phyloP scores from a whole-genome alignment of 2,888 invertebrate genomes.

The Hypsopygia costalis region DNA sequence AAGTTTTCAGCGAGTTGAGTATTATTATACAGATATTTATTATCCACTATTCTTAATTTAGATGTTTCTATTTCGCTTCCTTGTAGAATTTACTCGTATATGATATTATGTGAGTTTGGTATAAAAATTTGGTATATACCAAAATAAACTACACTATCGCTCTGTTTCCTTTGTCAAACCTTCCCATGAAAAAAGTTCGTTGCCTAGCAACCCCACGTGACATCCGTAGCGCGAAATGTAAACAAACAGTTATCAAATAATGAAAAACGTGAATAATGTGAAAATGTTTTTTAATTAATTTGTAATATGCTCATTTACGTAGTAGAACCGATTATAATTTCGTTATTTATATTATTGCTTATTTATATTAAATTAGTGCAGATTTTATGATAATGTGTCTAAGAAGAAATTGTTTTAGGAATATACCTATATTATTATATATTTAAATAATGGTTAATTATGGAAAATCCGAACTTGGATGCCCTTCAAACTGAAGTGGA shows the following conservation, averaged over 20 bases:
- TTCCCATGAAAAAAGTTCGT: conserved; percentile 21
- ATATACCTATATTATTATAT: too few species aligned
- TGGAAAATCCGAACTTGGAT: conserved; percentile 42
- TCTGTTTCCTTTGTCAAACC: too few species aligned
- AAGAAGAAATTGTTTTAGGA: too few species aligned
- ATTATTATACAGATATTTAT: too few species aligned
- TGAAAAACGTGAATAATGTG: conserved; percentile 2
- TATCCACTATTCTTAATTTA: too few species aligned
- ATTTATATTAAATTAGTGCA: conserved; percentile 4
- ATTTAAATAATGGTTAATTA: conserved; percentile 15
- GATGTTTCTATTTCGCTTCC: too few species aligned
- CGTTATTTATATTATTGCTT: conserved; percentile 3
- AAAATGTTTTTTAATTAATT: conserved; percentile 10
- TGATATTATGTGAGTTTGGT: too few species aligned
- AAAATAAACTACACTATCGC: too few species aligned
- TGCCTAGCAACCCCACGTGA: conserved; percentile 49
- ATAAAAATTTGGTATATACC: too few species aligned
- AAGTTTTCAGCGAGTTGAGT: too few species aligned
- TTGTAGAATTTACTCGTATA: too few species aligned
- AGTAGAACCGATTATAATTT: conserved; percentile 6
- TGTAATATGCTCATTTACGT: conserved; percentile 6
- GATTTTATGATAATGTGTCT: conserved; percentile 4
- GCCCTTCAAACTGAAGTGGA: conserved; percentile 70
- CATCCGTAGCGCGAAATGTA: conserved; percentile 60
- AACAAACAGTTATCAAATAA: conserved; percentile 48